Evolutionary conservation across 2,888 invertebrate genomes (phyloP).

Genomic region (Rutpela maculata): DNA sequence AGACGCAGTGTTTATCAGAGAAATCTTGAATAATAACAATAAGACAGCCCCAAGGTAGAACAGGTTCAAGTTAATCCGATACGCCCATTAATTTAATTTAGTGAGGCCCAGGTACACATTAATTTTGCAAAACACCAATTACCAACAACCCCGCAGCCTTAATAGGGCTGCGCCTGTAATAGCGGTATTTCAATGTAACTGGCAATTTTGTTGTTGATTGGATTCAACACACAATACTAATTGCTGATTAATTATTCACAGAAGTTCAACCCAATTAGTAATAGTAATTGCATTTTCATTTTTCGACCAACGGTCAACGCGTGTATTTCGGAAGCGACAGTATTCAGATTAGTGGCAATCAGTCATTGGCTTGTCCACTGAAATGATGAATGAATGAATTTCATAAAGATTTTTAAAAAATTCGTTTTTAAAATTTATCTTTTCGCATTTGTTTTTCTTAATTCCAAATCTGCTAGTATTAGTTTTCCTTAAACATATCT

Average conservation of each 20-base stretch:
- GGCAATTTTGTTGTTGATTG: neutral
- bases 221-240: slow-evolving; percentile 28
- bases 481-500: too few species aligned
- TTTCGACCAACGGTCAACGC: neutral
- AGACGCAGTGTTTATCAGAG: neutral
- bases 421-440: too few species aligned
- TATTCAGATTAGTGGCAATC: neutral
- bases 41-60: slow-evolving; percentile 14
- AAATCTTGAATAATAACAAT: slow-evolving; percentile 13
- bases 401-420: too few species aligned
- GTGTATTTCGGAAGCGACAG: neutral
- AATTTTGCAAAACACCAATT: slow-evolving; percentile 19
- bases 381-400: too few species aligned
- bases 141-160: neutral
- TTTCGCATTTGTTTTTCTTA: too few species aligned
- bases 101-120: slow-evolving; percentile 13
- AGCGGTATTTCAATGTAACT: neutral
- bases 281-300: slow-evolving; percentile 14
- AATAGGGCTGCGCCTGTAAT: neutral
- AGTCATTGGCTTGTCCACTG: too few species aligned
- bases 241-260: slow-evolving; percentile 38
- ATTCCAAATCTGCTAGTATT: too few species aligned
- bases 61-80: slow-evolving; percentile 14
- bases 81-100: slow-evolving; percentile 19
- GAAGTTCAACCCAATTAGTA: slow-evolving; percentile 26